phyloP scores from a whole-genome alignment of 2,113 vertebrate species.

The Crocuta crocuta region DNA sequence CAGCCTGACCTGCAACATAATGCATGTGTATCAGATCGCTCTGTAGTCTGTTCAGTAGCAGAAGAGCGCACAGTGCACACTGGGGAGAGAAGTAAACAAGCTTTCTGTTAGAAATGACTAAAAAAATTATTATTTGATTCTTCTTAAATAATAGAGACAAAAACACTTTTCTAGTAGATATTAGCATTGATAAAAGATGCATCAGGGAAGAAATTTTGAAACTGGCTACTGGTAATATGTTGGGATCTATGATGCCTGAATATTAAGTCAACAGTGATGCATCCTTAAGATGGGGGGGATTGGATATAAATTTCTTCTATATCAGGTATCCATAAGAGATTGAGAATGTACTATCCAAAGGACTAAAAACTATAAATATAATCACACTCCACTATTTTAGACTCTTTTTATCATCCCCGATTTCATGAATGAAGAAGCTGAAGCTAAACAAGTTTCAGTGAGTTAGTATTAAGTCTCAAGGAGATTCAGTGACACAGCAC shows the following conservation, averaged over 20 bases:
- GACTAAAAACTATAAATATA: slow-evolving; percentile 35
- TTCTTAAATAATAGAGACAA: slow-evolving; percentile 24
- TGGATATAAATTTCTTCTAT: background rate
- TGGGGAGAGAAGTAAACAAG: background rate
- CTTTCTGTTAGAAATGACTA: background rate
- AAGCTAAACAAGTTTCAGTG: slow-evolving; percentile 19
- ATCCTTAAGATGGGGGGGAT: background rate
- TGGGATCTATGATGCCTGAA: background rate
- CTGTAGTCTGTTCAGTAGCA: background rate
- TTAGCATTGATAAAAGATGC: background rate
- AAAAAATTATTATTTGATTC: background rate
- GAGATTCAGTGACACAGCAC: background rate
- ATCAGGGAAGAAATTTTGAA: background rate
- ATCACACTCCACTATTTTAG: background rate
- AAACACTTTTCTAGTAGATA: slow-evolving; percentile 9
- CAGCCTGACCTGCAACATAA: background rate
- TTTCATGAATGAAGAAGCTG: slow-evolving; percentile 27
- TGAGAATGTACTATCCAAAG: background rate
- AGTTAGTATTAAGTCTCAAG: background rate
- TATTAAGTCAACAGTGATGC: background rate
- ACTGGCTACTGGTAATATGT: background rate
- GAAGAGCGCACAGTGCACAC: background rate
- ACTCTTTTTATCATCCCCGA: background rate
- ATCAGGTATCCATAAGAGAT: background rate
- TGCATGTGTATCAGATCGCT: background rate